Conservation (phyloP, 2,888 invertebrate genomes). For the Amphipoea lucens region DNA sequence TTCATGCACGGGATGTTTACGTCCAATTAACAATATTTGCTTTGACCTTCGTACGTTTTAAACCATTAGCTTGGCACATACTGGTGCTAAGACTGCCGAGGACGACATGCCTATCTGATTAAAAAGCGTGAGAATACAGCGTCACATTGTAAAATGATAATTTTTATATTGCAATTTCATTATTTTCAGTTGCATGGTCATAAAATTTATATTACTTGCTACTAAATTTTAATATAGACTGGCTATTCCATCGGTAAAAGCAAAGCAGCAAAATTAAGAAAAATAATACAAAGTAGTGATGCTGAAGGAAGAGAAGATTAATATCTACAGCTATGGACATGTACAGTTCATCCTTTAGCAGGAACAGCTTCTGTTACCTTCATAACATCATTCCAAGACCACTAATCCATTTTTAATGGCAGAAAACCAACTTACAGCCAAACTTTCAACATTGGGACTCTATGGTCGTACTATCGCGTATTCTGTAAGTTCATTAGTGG, state of each 20-base stretch:
- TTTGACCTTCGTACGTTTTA: slow-evolving; percentile 52
- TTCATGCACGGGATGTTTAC: slow-evolving; percentile 53
- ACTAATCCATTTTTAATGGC: background rate
- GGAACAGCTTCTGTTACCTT: background rate
- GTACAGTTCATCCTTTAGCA: background rate
- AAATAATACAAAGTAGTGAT: background rate
- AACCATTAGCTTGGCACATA: slow-evolving; percentile 34
- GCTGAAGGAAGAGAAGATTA: background rate
- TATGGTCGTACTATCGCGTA: background rate
- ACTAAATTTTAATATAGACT: background rate
- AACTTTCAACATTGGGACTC: background rate
- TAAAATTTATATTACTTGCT: background rate
- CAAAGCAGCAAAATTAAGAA: background rate
- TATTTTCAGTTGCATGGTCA: background rate
- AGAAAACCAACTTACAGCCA: background rate
- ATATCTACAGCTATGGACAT: background rate
- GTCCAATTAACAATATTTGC: slow-evolving; percentile 52
- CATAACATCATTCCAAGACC: background rate
- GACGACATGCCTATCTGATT: slow-evolving; percentile 2
- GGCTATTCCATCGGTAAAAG: background rate
- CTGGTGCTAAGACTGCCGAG: slow-evolving; percentile 9
- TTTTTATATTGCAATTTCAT: background rate
- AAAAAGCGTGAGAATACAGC: slow-evolving; percentile 35
- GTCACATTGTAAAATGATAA: background rate
- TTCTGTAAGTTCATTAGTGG: background rate